Evolutionary conservation across 2,888 invertebrate genomes (phyloP).

Genomic region (Mamestra brassicae): DNA sequence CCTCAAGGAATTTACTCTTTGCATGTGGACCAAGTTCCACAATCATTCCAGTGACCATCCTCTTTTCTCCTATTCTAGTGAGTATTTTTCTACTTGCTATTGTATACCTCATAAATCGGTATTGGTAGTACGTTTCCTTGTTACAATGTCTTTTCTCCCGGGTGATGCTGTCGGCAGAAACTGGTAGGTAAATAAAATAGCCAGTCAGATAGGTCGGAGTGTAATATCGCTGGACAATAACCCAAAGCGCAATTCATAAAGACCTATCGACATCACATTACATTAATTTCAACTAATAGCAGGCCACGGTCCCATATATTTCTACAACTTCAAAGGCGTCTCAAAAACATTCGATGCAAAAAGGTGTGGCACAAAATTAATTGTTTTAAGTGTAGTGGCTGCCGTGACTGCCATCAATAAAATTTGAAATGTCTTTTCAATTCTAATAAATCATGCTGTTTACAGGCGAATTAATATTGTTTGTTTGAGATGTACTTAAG

Average conservation of each 20-base stretch:
- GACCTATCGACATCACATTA: no score
- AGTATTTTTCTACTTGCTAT: constrained; percentile 67
- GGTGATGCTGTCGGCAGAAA: no score
- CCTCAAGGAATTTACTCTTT: constrained; percentile 95
- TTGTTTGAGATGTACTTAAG: not conserved
- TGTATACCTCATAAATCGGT: not conserved
- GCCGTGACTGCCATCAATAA: not conserved
- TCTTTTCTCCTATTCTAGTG: constrained; percentile 95
- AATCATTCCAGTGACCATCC: constrained; percentile 96
- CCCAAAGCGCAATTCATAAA: no score
- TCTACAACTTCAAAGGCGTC: not conserved
- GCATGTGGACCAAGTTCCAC: constrained; percentile 95
- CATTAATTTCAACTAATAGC: not conserved
- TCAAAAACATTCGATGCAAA: not conserved
- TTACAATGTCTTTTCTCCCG: not conserved
- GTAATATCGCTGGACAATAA: no score
- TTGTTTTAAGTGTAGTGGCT: not conserved
- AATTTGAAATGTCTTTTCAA: not conserved
- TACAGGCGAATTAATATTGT: not conserved
- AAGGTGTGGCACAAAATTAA: not conserved
- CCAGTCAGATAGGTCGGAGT: not conserved
- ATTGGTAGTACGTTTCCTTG: not conserved
- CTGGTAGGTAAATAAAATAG: not conserved
- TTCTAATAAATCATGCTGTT: not conserved
- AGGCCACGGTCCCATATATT: no score